These are phyloP conservation scores for Hirudo medicinalis DNA, from an alignment of 1,140 invertebrate species.

Conservation along the genomic window DNA sequence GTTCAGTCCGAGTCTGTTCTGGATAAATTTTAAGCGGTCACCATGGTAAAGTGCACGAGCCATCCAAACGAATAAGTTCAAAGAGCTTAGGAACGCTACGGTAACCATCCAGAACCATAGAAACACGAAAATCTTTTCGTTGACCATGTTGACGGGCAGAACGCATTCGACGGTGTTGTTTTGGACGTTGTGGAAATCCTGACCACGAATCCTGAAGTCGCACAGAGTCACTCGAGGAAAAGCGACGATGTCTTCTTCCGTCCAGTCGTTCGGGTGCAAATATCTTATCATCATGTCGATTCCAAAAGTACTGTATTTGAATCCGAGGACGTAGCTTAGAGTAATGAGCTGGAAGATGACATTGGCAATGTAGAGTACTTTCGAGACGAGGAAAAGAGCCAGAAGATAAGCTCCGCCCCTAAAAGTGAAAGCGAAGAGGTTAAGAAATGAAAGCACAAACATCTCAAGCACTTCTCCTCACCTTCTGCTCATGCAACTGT, in stretches of 20 bases:
- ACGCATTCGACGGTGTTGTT: conserved; percentile 29
- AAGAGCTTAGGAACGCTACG: conserved; percentile 29
- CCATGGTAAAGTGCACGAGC: conserved; percentile 4
- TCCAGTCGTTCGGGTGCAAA: conserved; percentile 27
- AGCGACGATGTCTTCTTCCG: conserved; percentile 29
- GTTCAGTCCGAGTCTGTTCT: conserved; percentile 13
- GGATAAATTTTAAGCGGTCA: conserved; percentile 20
- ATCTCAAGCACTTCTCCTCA: not conserved
- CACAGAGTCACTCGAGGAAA: conserved; percentile 46
- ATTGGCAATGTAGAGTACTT: conserved; percentile 9
- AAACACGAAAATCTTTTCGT: conserved; percentile 28
- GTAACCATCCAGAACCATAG: conserved; percentile 35
- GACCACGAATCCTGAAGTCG: conserved; percentile 37
- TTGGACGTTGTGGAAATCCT: conserved; percentile 35
- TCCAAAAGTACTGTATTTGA: conserved; percentile 43
- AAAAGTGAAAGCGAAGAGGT: conserved; percentile 7
- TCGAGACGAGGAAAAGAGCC: conserved; percentile 11
- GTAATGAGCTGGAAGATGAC: conserved; percentile 35
- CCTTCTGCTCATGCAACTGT: conserved; percentile 17
- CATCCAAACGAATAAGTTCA: conserved; percentile 20
- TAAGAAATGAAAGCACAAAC: not conserved
- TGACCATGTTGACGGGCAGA: conserved; percentile 28
- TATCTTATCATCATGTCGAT: conserved; percentile 32
- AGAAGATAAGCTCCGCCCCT: not conserved
- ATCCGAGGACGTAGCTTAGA: conserved; percentile 43